Conservation (phyloP, 2,113 vertebrate genomes). For the Microcebus tavaratra region DNA sequence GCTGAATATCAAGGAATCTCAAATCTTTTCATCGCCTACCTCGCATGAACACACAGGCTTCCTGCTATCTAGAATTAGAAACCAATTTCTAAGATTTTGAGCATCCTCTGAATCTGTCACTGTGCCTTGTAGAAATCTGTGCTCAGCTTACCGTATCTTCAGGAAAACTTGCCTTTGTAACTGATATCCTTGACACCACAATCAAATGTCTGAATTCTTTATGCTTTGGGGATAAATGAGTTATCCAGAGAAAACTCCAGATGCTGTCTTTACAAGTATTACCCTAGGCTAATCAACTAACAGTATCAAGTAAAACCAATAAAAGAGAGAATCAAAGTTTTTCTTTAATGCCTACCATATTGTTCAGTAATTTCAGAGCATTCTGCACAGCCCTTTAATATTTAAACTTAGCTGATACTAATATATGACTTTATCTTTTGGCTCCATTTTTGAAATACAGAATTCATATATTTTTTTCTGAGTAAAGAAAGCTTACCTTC, state of each 20-base stretch:
- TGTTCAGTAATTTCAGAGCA: not conserved
- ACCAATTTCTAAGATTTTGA: conserved; percentile 26
- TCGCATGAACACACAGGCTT: not conserved
- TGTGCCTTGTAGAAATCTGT: not conserved
- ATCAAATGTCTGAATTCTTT: not conserved
- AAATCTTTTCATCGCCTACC: conserved; percentile 10
- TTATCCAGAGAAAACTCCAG: not conserved
- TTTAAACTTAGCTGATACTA: not conserved
- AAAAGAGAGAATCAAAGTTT: conserved; percentile 6
- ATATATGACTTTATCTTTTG: conserved; percentile 29
- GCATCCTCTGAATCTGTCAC: not conserved
- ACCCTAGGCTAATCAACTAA: not conserved
- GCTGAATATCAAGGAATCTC: not conserved
- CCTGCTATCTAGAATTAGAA: conserved; percentile 45
- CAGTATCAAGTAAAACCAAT: conserved; percentile 1
- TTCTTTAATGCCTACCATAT: not conserved
- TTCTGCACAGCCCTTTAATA: not conserved
- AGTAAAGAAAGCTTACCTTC: conserved; percentile 52
- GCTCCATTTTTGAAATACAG: conserved; percentile 20
- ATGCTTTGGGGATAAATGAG: not conserved
- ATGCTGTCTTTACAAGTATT: conserved; percentile 9
- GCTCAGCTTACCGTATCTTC: not conserved
- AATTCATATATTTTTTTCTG: conserved; percentile 71
- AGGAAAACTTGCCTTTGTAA: not conserved
- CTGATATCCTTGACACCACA: conserved; percentile 26